Percentiles rank a stretch among this genome's conserved stretches.
phyloP scores from a whole-genome alignment of 2,888 invertebrate genomes.

The Lutraria lutraria region DNA sequence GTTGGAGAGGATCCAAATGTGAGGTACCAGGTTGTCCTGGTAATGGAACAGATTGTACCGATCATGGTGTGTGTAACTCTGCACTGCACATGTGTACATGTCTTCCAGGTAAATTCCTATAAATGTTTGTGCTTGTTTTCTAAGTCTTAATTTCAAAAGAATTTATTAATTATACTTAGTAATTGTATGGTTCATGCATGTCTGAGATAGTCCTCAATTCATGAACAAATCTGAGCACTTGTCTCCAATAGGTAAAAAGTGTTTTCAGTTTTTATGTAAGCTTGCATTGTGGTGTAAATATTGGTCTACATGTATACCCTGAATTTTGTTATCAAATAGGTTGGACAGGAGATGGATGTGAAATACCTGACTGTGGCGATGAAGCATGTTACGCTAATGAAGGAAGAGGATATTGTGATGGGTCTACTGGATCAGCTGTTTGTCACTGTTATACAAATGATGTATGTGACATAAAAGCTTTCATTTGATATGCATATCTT shows the following conservation, averaged over 20 bases:
- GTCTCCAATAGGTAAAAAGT: too few species aligned
- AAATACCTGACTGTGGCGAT: constrained; percentile 73
- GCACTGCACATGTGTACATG: constrained; percentile 74
- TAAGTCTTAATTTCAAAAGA: too few species aligned
- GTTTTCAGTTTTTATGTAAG: too few species aligned
- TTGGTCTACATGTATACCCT: neutral
- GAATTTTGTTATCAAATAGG: constrained; percentile 60
- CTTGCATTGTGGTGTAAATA: too few species aligned
- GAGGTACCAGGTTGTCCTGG: constrained; percentile 77
- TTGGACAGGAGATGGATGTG: constrained; percentile 77
- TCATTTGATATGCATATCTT: too few species aligned
- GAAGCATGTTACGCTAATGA: constrained; percentile 49
- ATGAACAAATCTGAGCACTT: too few species aligned
- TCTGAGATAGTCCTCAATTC: too few species aligned
- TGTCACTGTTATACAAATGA: constrained; percentile 51
- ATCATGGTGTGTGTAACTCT: constrained; percentile 74
- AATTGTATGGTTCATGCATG: too few species aligned
- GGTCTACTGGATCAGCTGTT: constrained; percentile 38
- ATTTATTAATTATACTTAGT: too few species aligned
- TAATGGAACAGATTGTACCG: constrained; percentile 68
- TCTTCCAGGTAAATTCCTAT: constrained; percentile 72
- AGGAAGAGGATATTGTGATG: constrained; percentile 56
- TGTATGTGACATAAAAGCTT: constrained; percentile 33
- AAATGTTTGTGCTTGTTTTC: too few species aligned
- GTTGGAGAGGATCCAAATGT: constrained; percentile 76